Percentiles rank a stretch among this genome's conserved stretches.
phyloP scores from a whole-genome alignment of 1,140 invertebrate species.

The Philopotamus ludificatus region DNA sequence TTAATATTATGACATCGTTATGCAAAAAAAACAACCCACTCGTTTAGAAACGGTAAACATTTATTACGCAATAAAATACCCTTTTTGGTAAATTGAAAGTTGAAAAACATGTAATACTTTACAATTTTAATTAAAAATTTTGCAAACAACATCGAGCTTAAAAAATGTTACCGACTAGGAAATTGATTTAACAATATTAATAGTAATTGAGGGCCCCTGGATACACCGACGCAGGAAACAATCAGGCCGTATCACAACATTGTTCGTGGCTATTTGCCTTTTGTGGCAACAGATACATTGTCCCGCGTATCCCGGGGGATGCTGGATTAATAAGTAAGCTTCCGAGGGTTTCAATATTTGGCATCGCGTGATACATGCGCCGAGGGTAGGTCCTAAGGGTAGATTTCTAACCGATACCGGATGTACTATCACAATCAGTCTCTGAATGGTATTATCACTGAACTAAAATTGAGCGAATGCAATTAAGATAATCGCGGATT shows the following conservation, averaged over 20 bases:
- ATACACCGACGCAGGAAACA: constrained; percentile 25
- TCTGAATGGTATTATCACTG: background rate
- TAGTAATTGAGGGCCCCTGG: too few species aligned
- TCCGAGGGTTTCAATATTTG: constrained; percentile 33
- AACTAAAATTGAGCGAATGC: background rate
- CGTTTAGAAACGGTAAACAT: too few species aligned
- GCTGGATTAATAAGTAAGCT: constrained; percentile 40
- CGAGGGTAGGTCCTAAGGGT: background rate
- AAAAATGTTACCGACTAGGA: too few species aligned
- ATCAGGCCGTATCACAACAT: constrained; percentile 39
- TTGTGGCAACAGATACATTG: constrained; percentile 37
- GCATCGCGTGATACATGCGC: constrained; percentile 28
- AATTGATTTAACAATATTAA: too few species aligned
- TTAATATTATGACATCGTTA: too few species aligned
- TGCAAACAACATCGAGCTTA: too few species aligned
- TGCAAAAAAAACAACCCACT: too few species aligned
- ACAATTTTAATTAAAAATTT: too few species aligned
- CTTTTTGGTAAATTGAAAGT: too few species aligned
- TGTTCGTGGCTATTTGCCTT: constrained; percentile 35
- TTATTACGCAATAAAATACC: too few species aligned
- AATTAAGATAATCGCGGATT: background rate
- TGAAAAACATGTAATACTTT: too few species aligned
- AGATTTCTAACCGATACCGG: background rate
- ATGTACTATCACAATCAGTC: background rate
- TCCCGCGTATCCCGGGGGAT: constrained; percentile 9